Base-by-base conservation (phyloP, 2,113 vertebrate genomes). In the Nannobrachium achirus region DNA sequence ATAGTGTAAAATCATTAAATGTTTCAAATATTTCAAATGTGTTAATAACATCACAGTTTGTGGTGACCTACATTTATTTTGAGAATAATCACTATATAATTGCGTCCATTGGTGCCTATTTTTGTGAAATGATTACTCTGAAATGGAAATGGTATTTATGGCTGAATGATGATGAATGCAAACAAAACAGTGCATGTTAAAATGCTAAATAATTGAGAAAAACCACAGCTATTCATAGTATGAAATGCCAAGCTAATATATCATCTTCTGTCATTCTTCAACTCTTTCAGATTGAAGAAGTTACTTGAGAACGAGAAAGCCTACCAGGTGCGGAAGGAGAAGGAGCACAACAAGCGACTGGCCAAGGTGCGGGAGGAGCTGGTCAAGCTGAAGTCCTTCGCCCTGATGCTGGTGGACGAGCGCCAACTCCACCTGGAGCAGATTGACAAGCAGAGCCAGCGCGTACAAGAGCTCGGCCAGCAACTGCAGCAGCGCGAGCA, bases 341-440 rank as follows among this genome's bases (percentile, higher is more conserved):
- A 94, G 79, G 97, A 99, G 75, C 94, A 98, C 61, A 92, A 90
- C 9, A 98, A 94, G 81, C 89, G 93, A 45, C 91, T 98, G 73
- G 88, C 73, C 80, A 99, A 97, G 79, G 87, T 97, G 58, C 92
- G 92, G 76, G 97, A 96, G 69, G 97, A 99, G 81, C 91, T 99
- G 63, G 95, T 97, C 20, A 99, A 98, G 58, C 91, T 99, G 38
- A 99, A 99, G 79, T 98, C 97, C 14, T 99, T 99, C 87, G 94
- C 97, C 72, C 93, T 99, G 79, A 98, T 98, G 96, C 91, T 99
- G 86, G 97, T 99, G 76, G 97, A 98, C 89, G 97, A 99, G 78
- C 95, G 96, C 58, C 96, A 99, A 90, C 94, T 97, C 88, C 95
- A 99, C 82, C 93, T 98, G 62, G 96, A 98, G 66, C 95, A 98